A percentile compares a stretch with the other conserved stretches of the same genome.
Evolutionary conservation across 2,888 invertebrate genomes (phyloP).

Genomic region (Parapristionchus giblindavisi): DNA sequence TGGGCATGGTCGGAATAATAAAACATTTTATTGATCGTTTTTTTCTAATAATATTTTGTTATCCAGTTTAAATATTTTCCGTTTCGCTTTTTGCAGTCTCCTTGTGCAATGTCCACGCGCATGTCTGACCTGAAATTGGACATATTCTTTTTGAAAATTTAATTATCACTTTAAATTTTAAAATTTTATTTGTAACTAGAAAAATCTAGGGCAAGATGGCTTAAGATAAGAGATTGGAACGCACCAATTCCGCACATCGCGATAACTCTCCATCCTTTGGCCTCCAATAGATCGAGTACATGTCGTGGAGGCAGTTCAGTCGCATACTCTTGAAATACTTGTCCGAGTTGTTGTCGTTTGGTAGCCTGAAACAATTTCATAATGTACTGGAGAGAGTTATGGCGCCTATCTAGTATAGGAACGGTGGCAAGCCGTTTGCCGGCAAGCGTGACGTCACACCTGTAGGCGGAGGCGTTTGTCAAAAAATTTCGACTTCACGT

Average conservation of each 20-base stretch:
- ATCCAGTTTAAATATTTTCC: no score
- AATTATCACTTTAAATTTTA: not conserved
- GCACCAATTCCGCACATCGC: conserved; percentile 70
- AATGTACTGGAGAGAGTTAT: no score
- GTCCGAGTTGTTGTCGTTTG: conserved; percentile 14
- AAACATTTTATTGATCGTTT: no score
- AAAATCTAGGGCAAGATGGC: not conserved
- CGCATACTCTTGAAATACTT: conserved; percentile 54
- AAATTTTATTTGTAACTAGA: not conserved
- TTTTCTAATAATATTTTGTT: no score
- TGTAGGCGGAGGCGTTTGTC: no score
- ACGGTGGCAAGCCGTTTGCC: no score
- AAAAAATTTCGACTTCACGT: no score
- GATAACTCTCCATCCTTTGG: conserved; percentile 70
- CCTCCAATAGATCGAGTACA: conserved; percentile 71
- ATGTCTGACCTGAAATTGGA: conserved; percentile 70
- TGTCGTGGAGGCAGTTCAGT: conserved; percentile 69
- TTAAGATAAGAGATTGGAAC: not conserved
- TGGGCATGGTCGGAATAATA: no score
- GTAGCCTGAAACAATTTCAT: no score
- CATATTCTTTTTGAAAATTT: not conserved
- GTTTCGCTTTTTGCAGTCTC: no score
- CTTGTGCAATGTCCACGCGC: conserved; percentile 72
- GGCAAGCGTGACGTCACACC: no score
- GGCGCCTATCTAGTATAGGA: no score